These are phyloP conservation scores for Bovichtus variegatus DNA, from an alignment of 2,797 vertebrate genomes.

Conservation along the genomic window DNA sequence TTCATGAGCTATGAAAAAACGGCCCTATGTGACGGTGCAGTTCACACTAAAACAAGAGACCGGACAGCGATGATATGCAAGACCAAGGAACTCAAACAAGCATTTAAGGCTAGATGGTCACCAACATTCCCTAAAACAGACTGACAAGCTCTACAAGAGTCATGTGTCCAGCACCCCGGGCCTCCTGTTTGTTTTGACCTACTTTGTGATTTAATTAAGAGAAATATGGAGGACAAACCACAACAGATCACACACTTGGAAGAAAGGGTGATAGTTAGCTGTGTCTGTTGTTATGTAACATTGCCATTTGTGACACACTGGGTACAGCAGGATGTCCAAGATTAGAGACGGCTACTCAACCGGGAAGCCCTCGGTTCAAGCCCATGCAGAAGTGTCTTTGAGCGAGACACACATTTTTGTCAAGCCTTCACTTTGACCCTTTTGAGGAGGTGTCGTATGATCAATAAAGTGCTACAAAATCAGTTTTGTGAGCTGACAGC, in stretches of 20 bases:
- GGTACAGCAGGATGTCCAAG: conserved; percentile 16
- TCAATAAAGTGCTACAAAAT: neutral
- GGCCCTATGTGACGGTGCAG: neutral
- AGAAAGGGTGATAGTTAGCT: conserved; percentile 42
- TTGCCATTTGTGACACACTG: conserved; percentile 56
- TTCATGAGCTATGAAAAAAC: neutral
- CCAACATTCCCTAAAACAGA: conserved; percentile 28
- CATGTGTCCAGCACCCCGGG: conserved; percentile 39
- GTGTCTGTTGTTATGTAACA: conserved; percentile 64
- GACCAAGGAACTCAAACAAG: neutral
- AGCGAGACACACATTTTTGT: neutral
- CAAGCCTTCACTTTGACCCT: conserved; percentile 11
- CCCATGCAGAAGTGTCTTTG: neutral
- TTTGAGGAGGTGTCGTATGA: neutral
- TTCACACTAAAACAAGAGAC: neutral
- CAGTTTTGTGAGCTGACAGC: neutral
- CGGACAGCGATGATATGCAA: neutral
- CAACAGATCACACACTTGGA: conserved; percentile 53
- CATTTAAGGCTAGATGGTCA: conserved; percentile 10
- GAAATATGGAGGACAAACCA: conserved; percentile 53
- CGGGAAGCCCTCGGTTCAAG: conserved; percentile 17
- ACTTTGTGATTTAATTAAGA: conserved; percentile 74
- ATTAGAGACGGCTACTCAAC: conserved; percentile 20
- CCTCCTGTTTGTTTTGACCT: conserved; percentile 71
- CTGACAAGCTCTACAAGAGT: conserved; percentile 26